Conservation (phyloP, 2,888 invertebrate genomes). For the Sarcophaga subvicina region DNA sequence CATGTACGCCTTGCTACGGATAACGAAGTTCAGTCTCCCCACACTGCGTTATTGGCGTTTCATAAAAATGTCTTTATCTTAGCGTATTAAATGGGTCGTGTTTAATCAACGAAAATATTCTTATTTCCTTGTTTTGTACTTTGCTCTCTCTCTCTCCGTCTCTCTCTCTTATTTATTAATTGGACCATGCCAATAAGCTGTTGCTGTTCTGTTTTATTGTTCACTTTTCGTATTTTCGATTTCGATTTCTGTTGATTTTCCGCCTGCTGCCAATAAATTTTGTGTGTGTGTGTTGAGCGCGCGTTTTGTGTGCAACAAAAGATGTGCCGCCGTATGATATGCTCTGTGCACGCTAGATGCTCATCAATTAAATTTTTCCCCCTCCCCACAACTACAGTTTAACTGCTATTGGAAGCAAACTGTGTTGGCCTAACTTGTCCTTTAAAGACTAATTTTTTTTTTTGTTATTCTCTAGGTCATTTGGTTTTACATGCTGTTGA, state of each 20-base stretch:
- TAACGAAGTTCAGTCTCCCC: too few relatives aligned
- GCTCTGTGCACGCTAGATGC: slow-evolving; percentile 50
- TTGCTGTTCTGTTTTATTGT: slow-evolving; percentile 40
- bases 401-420: too few relatives aligned
- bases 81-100: too few relatives aligned
- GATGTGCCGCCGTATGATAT: slow-evolving; percentile 31
- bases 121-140: slow-evolving; percentile 4
- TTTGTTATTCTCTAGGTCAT: too few relatives aligned
- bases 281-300: not conserved
- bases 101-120: too few relatives aligned
- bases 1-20: too few relatives aligned
- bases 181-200: slow-evolving; percentile 37
- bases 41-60: too few relatives aligned
- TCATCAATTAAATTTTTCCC: slow-evolving; percentile 45
- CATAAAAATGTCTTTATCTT: too few relatives aligned
- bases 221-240: slow-evolving; percentile 33
- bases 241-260: slow-evolving; percentile 48
- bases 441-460: too few relatives aligned
- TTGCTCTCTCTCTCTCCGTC: not conserved
- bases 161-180: slow-evolving; percentile 18
- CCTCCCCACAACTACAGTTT: not conserved
- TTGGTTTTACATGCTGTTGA: too few relatives aligned
- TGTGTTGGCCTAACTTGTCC: too few relatives aligned
- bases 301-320: not conserved
- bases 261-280: slow-evolving; percentile 57